A percentile compares a stretch with the other conserved stretches of the same genome.
phyloP scores from a whole-genome alignment of 2,113 vertebrate species.

The Pristiophorus japonicus region DNA sequence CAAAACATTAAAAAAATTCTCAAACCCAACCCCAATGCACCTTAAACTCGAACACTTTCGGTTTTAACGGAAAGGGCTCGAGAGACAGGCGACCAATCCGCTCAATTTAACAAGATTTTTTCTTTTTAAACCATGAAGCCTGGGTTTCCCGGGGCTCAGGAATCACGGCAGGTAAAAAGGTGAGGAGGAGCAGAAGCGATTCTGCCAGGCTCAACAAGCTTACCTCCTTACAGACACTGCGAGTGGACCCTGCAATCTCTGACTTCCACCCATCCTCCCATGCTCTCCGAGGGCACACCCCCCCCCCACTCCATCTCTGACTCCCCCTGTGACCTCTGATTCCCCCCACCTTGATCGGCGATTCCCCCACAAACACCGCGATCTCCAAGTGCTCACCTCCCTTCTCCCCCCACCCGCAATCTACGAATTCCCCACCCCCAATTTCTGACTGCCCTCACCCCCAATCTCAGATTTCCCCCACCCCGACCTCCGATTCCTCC shows the following conservation, averaged over 20 bases:
- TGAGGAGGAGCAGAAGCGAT: background rate
- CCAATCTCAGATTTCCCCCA: too few relatives aligned
- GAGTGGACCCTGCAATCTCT: background rate
- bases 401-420: too few relatives aligned
- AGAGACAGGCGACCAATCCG: too few relatives aligned
- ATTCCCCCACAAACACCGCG: too few relatives aligned
- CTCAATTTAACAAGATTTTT: background rate
- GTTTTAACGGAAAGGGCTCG: background rate
- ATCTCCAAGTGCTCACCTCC: too few relatives aligned
- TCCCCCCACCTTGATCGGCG: background rate
- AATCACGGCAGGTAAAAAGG: too few relatives aligned
- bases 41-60: background rate
- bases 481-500: background rate
- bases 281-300: background rate
- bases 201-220: background rate
- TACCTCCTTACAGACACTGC: too few relatives aligned
- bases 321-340: background rate
- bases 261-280: background rate
- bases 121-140: background rate
- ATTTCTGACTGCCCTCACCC: too few relatives aligned
- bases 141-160: background rate
- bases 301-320: background rate
- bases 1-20: background rate
- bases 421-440: too few relatives aligned
- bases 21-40: background rate